Conservation (phyloP, 2,888 invertebrate genomes). For the Yponomeuta malinellus region DNA sequence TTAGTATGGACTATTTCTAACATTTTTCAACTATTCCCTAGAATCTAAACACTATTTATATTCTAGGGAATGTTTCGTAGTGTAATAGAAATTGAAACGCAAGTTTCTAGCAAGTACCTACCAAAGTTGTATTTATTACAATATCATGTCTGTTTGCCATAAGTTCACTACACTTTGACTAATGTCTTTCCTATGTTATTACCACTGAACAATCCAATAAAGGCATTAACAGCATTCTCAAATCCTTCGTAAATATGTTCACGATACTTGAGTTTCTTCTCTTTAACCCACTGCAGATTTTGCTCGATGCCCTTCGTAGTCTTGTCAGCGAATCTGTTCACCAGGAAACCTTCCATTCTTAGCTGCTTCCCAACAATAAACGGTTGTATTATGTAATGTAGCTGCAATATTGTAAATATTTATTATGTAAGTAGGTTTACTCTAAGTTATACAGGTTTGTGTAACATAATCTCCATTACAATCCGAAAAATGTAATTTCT, state of each 20-base stretch:
- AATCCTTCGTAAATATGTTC: constrained; percentile 81
- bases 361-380: constrained; percentile 74
- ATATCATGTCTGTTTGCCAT: background rate
- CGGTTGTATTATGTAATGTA: constrained; percentile 66
- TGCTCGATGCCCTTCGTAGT: constrained; percentile 77
- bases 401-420: constrained; percentile 33
- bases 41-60: no score
- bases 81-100: no score
- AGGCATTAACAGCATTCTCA: constrained; percentile 79
- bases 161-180: constrained; percentile 61
- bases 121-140: no score
- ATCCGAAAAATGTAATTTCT: no score
- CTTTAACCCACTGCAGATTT: constrained; percentile 77
- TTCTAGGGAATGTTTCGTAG: no score
- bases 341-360: constrained; percentile 78
- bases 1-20: no score
- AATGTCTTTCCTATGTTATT: constrained; percentile 81
- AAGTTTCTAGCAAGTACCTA: no score
- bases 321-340: constrained; percentile 66
- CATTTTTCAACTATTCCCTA: no score
- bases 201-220: constrained; percentile 77
- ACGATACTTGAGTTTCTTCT: constrained; percentile 79
- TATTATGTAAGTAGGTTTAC: background rate
- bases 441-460: no score
- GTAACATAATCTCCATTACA: no score